Percentiles rank a stretch among this genome's conserved stretches.
Conservation (phyloP, 2,888 invertebrate species). For the Folsomia manolachei region DNA sequence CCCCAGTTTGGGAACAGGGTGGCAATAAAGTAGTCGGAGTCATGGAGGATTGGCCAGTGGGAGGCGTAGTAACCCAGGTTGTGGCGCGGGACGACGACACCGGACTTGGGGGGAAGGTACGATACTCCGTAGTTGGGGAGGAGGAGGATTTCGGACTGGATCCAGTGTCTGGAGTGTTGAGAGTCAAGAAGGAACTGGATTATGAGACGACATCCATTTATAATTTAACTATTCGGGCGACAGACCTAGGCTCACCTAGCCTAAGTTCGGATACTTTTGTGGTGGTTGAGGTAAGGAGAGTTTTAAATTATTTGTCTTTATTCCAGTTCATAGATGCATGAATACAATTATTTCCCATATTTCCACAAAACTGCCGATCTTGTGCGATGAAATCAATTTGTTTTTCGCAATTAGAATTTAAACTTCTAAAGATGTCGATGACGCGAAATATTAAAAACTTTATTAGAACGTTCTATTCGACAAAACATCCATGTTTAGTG, state of each 20-base stretch:
- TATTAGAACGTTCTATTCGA: too few relatives aligned
- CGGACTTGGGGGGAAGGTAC: constrained; percentile 74
- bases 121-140: constrained; percentile 67
- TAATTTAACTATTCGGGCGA: constrained; percentile 78
- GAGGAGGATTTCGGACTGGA: constrained; percentile 77
- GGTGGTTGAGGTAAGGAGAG: constrained; percentile 65
- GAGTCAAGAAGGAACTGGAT: constrained; percentile 74
- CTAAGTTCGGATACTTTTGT: constrained; percentile 76
- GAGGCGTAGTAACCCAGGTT: constrained; percentile 77
- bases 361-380: too few relatives aligned
- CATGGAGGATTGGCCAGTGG: constrained; percentile 84
- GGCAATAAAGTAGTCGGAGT: constrained; percentile 64
- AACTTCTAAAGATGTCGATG: too few relatives aligned
- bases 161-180: constrained; percentile 76
- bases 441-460: too few relatives aligned
- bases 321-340: too few relatives aligned
- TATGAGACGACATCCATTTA: constrained; percentile 87
- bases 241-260: constrained; percentile 79
- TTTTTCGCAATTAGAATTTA: too few relatives aligned
- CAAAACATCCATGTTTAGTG: too few relatives aligned
- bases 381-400: too few relatives aligned
- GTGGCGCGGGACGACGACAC: constrained; percentile 81
- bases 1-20: constrained; percentile 70
- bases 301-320: too few relatives aligned
- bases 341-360: too few relatives aligned